Evolutionary conservation across 2,888 invertebrate genomes (phyloP).

Genomic region (Cosmopolites sordidus): DNA sequence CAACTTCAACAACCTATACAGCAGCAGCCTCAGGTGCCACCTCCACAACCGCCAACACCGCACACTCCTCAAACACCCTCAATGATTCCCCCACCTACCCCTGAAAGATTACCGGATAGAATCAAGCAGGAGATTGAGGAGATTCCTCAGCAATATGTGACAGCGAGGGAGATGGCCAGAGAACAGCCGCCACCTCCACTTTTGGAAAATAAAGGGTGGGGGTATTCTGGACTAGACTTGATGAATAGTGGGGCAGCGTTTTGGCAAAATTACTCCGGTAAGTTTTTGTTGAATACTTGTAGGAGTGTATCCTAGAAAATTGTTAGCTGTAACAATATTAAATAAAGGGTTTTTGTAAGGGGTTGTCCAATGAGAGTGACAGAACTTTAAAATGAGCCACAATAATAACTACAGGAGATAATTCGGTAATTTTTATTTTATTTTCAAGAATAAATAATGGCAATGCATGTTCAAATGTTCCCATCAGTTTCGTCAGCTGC

Average conservation of each 20-base stretch:
- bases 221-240: conserved; percentile 70
- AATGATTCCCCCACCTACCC: conserved; percentile 25
- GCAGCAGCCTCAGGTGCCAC: conserved; percentile 21
- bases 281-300: too few relatives aligned
- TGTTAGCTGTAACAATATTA: too few relatives aligned
- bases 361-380: too few relatives aligned
- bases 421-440: too few relatives aligned
- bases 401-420: too few relatives aligned
- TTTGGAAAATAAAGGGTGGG: conserved; percentile 60
- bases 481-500: too few relatives aligned
- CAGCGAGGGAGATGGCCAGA: conserved; percentile 28
- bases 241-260: conserved; percentile 82
- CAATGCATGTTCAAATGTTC: too few relatives aligned
- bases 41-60: conserved; percentile 12
- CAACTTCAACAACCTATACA: conserved; percentile 34
- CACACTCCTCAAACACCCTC: conserved; percentile 32
- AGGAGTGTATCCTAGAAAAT: too few relatives aligned
- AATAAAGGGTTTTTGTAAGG: too few relatives aligned
- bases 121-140: conserved; percentile 40
- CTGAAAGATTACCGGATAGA: conserved; percentile 33
- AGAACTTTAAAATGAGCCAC: too few relatives aligned
- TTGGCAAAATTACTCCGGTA: conserved; percentile 90
- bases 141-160: conserved; percentile 29
- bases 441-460: too few relatives aligned
- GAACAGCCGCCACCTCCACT: conserved; percentile 45